Evolutionary conservation across 2,797 vertebrate species (phyloP).

Genomic region (Synaphobranchus kaupii): DNA sequence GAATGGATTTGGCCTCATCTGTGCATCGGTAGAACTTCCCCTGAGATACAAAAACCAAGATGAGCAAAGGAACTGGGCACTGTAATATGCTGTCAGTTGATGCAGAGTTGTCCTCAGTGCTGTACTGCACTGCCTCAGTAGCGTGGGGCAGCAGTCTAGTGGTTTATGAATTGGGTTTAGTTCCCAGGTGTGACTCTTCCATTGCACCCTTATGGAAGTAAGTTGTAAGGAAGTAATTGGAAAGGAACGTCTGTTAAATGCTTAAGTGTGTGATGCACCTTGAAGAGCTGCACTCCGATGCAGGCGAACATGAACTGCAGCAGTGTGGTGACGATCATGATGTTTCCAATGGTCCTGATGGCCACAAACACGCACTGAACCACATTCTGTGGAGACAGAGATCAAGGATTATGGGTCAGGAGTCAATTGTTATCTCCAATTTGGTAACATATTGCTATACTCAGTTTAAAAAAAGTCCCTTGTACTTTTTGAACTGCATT

Average conservation of each 20-base stretch:
- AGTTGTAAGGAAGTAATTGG: not conserved
- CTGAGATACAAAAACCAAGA: conserved; percentile 61
- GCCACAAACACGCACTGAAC: conserved; percentile 99
- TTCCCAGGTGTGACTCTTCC: not conserved
- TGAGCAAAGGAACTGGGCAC: not conserved
- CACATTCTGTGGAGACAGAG: conserved; percentile 80
- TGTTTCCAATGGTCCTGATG: conserved; percentile 98
- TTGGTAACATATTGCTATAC: not conserved
- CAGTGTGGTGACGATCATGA: conserved; percentile 98
- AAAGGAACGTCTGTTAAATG: not conserved
- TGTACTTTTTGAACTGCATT: not conserved
- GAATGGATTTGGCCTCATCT: conserved; percentile 92
- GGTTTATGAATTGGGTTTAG: not conserved
- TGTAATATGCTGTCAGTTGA: not conserved
- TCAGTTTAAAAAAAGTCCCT: no score
- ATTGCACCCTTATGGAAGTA: not conserved
- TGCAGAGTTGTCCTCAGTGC: not conserved
- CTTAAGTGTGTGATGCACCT: conserved; percentile 73
- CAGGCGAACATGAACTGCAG: conserved; percentile 99
- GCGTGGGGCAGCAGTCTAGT: not conserved
- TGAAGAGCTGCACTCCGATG: conserved; percentile 97
- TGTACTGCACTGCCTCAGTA: not conserved
- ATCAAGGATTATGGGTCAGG: not conserved
- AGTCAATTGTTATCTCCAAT: not conserved
- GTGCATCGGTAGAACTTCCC: conserved; percentile 97